Evolutionary conservation across 2,113 vertebrate genomes (phyloP).

Genomic region (Gopherus evgoodei): DNA sequence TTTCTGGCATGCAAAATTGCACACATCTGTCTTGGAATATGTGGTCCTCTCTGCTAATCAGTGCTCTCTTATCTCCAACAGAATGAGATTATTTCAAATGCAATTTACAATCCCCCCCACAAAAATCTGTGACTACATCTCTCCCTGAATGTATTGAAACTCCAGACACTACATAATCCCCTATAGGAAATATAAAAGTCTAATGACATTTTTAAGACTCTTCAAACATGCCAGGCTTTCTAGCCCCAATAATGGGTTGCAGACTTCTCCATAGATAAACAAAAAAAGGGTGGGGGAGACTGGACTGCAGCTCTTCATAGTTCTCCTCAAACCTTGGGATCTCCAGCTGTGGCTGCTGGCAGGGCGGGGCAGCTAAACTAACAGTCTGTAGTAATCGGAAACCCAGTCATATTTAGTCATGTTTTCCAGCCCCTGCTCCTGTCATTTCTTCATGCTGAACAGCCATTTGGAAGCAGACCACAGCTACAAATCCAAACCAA

Average conservation of each 20-base stretch:
- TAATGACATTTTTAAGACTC: slow-evolving; percentile 59
- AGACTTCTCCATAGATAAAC: slow-evolving; percentile 27
- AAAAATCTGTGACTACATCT: background rate
- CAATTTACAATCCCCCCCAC: background rate
- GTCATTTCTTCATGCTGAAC: background rate
- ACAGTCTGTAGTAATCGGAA: slow-evolving; percentile 1
- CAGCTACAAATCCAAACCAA: background rate
- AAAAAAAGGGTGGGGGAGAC: fast-evolving
- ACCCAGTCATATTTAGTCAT: slow-evolving; percentile 74
- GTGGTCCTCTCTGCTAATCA: background rate
- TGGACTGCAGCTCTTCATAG: background rate
- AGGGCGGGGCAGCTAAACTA: slow-evolving; percentile 38
- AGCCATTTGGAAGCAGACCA: background rate
- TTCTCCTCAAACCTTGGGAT: slow-evolving; percentile 21
- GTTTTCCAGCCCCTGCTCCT: slow-evolving; percentile 63
- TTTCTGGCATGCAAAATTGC: background rate
- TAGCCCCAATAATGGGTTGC: slow-evolving; percentile 49
- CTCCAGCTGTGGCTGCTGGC: slow-evolving; percentile 51
- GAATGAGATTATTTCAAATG: slow-evolving; percentile 52
- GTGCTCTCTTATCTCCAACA: background rate
- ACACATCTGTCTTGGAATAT: fast-evolving
- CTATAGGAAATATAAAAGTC: slow-evolving; percentile 57
- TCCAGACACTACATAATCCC: slow-evolving; percentile 43
- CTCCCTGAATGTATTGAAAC: background rate
- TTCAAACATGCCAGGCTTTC: slow-evolving; percentile 52